These are phyloP conservation scores for Nymphalis io DNA, from an alignment of 1,140 invertebrate genomes.

Conservation along the genomic window DNA sequence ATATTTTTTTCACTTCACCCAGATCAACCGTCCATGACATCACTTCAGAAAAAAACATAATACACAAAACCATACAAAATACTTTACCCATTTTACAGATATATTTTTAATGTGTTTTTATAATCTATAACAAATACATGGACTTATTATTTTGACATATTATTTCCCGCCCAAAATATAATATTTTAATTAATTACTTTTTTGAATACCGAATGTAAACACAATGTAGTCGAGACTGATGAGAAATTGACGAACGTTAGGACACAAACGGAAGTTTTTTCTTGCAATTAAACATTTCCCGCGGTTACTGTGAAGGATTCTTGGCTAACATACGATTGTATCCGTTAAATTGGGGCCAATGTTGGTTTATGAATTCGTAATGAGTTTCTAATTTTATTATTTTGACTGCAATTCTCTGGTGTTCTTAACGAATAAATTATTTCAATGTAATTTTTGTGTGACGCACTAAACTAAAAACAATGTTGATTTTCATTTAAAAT, in stretches of 20 bases:
- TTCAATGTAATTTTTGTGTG: too few species aligned
- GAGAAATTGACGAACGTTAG: constrained; percentile 12
- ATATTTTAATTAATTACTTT: neutral
- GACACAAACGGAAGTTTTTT: constrained; percentile 28
- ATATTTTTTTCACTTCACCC: constrained; percentile 52
- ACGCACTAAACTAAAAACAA: too few species aligned
- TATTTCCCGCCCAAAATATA: neutral
- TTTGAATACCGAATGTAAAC: constrained; percentile 1
- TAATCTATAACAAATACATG: neutral
- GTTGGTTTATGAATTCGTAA: neutral
- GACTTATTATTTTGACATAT: neutral
- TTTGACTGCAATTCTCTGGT: neutral
- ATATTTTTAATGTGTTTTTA: neutral
- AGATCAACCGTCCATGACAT: constrained; percentile 60
- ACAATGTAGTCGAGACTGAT: neutral
- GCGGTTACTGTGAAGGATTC: constrained; percentile 11
- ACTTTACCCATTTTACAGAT: constrained; percentile 30
- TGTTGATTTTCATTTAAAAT: too few species aligned
- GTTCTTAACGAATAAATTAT: too few species aligned
- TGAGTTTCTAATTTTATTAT: constrained; percentile 4
- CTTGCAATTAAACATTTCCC: constrained; percentile 33
- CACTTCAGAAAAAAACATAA: constrained; percentile 40
- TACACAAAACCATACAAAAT: constrained; percentile 20
- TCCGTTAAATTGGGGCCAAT: constrained; percentile 1
- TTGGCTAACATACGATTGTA: constrained; percentile 3